A percentile compares a stretch with the other conserved stretches of the same genome.
Evolutionary conservation across 2,797 vertebrate genomes (phyloP).

Genomic region (Eremophila alpestris): DNA sequence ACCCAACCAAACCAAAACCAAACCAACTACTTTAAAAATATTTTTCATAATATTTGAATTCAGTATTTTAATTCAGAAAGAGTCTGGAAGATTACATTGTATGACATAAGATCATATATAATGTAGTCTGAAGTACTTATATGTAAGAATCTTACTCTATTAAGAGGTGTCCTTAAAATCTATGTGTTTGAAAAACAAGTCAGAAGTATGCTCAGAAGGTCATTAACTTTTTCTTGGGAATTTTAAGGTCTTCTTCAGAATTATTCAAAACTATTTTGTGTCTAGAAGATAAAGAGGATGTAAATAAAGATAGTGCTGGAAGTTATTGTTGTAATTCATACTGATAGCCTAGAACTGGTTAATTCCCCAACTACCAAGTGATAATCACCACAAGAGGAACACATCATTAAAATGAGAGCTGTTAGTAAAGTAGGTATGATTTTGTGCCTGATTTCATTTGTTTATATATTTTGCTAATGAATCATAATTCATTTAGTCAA

Average conservation of each 20-base stretch:
- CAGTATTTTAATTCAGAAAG: background rate
- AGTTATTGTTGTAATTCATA: background rate
- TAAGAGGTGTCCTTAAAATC: background rate
- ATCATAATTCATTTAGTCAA: background rate
- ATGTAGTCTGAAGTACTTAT: background rate
- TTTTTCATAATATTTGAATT: background rate
- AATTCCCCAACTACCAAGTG: background rate
- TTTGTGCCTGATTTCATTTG: constrained; percentile 11
- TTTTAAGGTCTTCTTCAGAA: background rate
- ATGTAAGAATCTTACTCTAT: background rate
- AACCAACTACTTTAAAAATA: background rate
- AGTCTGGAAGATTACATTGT: background rate
- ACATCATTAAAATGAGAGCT: background rate
- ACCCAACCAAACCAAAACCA: background rate
- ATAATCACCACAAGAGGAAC: background rate
- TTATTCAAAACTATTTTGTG: background rate
- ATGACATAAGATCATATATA: background rate
- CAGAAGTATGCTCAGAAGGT: background rate
- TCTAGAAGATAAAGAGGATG: background rate
- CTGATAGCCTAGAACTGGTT: background rate
- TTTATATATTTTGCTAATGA: constrained; percentile 23
- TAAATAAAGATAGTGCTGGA: background rate
- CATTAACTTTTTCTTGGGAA: background rate
- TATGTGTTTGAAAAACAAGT: background rate
- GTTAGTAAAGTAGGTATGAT: background rate